A percentile compares a stretch with the other conserved stretches of the same genome.
Evolutionary conservation across 2,113 vertebrate species (phyloP).

Genomic region (Rissa tridactyla): DNA sequence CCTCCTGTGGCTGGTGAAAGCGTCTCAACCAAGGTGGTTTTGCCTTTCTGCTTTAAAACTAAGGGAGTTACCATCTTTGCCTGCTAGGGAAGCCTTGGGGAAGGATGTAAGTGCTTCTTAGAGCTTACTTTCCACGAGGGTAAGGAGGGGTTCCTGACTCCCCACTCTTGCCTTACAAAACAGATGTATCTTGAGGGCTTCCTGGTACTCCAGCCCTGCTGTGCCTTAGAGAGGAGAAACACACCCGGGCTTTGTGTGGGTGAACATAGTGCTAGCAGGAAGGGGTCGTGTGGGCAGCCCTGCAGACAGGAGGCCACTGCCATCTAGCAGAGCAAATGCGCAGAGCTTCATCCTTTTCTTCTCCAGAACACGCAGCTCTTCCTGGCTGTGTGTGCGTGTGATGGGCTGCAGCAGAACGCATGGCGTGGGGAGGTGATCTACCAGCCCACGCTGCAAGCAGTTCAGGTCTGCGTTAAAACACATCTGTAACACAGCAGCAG

Average conservation of each 20-base stretch:
- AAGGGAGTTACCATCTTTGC: background rate
- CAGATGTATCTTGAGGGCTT: fast-evolving
- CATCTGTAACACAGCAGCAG: background rate
- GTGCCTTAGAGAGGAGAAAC: background rate
- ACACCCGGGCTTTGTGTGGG: background rate
- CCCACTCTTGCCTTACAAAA: background rate
- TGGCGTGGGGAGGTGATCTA: background rate
- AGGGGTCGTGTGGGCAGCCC: background rate
- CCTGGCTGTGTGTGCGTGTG: background rate
- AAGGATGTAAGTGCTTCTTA: background rate
- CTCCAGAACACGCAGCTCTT: background rate
- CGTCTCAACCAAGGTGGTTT: background rate
- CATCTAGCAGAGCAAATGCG: fast-evolving
- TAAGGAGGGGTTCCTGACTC: background rate
- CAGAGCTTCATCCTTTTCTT: background rate
- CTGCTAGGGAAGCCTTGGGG: background rate
- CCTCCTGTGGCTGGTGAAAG: background rate
- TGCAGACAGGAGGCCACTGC: background rate
- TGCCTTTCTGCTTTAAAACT: background rate
- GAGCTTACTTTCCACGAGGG: background rate
- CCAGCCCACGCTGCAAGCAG: background rate
- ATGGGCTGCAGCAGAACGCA: background rate
- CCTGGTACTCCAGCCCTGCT: background rate
- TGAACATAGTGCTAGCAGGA: background rate
- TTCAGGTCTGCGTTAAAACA: background rate